Percentiles rank a stretch among this genome's conserved stretches.
phyloP scores from a whole-genome alignment of 2,888 invertebrate genomes.

The Chromoteleia sp. region DNA sequence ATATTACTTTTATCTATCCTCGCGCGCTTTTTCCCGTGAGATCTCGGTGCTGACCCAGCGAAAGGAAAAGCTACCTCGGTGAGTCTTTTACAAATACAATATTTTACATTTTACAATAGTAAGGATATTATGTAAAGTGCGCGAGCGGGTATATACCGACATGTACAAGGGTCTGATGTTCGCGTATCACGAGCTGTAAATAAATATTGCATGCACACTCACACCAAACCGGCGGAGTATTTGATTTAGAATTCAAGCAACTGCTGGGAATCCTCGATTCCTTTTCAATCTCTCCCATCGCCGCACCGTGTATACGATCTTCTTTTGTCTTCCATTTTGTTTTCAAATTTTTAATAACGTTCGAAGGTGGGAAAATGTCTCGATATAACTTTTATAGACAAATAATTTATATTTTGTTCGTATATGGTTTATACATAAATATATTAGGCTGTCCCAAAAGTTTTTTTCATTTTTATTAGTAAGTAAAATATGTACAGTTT shows the following conservation, averaged over 20 bases:
- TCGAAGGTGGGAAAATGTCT: neutral
- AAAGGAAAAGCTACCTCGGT: conserved; percentile 80
- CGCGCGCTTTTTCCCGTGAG: conserved; percentile 24
- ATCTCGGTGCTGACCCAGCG: conserved; percentile 68
- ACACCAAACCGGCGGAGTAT: conserved; percentile 63
- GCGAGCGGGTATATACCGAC: conserved; percentile 65
- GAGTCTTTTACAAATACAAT: conserved; percentile 74
- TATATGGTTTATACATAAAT: too few species aligned
- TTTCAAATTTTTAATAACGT: conserved; percentile 30
- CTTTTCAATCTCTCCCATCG: conserved; percentile 48
- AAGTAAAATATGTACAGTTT: too few species aligned
- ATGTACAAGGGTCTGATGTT: conserved; percentile 57
- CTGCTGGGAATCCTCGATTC: conserved; percentile 63
- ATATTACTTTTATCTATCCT: conserved; percentile 53
- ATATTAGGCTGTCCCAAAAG: too few species aligned
- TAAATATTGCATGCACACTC: conserved; percentile 72
- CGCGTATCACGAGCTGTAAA: conserved; percentile 64
- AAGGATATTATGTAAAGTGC: conserved; percentile 82
- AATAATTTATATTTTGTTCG: too few species aligned
- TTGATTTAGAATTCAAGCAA: conserved; percentile 68
- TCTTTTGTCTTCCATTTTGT: conserved; percentile 37
- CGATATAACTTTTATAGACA: too few species aligned
- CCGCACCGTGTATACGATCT: conserved; percentile 7
- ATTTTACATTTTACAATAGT: conserved; percentile 82
- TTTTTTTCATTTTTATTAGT: too few species aligned